Base-by-base conservation (phyloP, 1,140 invertebrate species). In the Triops cancriformis region DNA sequence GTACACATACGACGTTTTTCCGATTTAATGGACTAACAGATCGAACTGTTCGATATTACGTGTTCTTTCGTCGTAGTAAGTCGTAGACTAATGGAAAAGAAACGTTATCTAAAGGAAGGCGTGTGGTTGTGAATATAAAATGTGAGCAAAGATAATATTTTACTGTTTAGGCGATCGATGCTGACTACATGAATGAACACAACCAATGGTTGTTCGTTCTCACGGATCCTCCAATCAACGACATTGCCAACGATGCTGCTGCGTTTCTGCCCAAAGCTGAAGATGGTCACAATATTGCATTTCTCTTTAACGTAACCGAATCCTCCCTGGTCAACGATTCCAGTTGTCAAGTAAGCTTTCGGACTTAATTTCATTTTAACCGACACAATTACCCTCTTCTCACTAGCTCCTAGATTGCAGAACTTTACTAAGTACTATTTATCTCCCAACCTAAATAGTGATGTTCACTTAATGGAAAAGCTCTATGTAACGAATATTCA, bases 231-330 rank as follows among this genome's bases (percentile, higher is more conserved):
- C 18, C 0, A 64, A 0, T 23, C 10, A 0, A 18, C 0, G 83
- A 85, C 76, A 78, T 80, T 6, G 82, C 82, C 1, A 84, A 83
- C 42, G 84, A 85, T 18, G 82, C 90, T 41, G 84, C 86, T 0
- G 83, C 83, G 23, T 85, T 91, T 51, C 84, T 87, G 28, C 85
- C 88, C 72, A 84, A 88, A 3, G 82, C 93, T 27, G 85, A 85
- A 3, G 93, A 94, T 83, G 93, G 93, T 1, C 91, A 93, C 81
- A 94, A 95, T 83, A 83, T 94, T n/a, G 92, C 92, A 18, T 92
- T 93, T 81, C 85, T 93, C 37, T 90, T 91, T 79, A 95, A 95
- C 82, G 84, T 85, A 7, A 91, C 92, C 0, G 14, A 64, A 6
- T 64, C 51, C 0, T 64, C 23, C 2, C n/a, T 23, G 45, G 14